Evolutionary conservation across 2,888 invertebrate species (phyloP).

Genomic region (Erpobdella octoculata): DNA sequence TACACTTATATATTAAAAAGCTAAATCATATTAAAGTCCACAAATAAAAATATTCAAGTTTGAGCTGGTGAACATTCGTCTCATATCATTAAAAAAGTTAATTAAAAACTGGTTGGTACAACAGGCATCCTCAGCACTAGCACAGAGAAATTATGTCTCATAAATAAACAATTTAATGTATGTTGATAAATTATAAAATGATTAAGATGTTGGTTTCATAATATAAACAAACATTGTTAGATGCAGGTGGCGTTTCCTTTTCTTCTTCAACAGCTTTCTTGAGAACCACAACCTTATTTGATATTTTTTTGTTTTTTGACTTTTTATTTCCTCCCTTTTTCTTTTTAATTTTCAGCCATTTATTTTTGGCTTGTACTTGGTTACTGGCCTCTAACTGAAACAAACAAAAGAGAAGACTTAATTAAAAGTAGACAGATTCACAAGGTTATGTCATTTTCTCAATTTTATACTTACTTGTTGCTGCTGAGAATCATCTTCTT

Average conservation of each 20-base stretch:
- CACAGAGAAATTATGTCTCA: too few species aligned
- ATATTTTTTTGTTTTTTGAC: constrained; percentile 32
- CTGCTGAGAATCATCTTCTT: constrained; percentile 13
- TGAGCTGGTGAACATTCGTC: too few species aligned
- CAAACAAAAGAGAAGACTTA: neutral
- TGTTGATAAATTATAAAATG: neutral
- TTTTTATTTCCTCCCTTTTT: constrained; percentile 50
- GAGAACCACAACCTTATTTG: constrained; percentile 24
- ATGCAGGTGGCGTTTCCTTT: neutral
- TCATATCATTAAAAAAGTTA: too few species aligned
- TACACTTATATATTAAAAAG: too few species aligned
- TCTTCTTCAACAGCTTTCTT: constrained; percentile 31
- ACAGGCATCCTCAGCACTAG: too few species aligned
- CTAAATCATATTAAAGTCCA: too few species aligned
- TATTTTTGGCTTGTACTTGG: constrained; percentile 46
- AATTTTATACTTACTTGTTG: neutral
- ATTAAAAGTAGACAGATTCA: too few species aligned
- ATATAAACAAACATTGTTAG: constrained; percentile 7
- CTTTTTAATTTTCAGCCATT: constrained; percentile 68
- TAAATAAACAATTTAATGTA: neutral
- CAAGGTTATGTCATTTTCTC: neutral
- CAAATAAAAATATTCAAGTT: too few species aligned
- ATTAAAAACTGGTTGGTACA: too few species aligned
- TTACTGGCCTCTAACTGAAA: neutral
- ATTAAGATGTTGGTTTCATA: too few species aligned